Percentiles rank a stretch among this genome's conserved stretches.
Conservation (phyloP, 2,888 invertebrate genomes). For the Listrodromus nycthemerus region DNA sequence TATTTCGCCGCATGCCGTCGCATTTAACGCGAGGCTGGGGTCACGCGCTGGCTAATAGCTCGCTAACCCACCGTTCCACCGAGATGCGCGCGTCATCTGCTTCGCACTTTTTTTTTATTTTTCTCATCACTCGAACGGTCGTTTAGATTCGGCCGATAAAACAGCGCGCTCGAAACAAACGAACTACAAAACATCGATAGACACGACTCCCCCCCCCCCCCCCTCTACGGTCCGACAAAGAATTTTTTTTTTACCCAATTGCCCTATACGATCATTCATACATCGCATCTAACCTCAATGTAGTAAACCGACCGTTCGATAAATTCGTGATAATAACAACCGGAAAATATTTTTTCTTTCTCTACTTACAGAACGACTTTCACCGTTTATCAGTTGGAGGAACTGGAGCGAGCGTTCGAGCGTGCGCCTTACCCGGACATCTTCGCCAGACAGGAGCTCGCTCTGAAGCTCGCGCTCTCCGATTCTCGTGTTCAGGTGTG, state of each 20-base stretch:
- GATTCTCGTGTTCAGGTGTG: constrained; percentile 92
- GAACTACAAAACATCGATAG: background rate
- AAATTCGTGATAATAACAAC: too few relatives aligned
- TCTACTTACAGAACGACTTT: constrained; percentile 93
- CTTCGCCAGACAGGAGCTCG: constrained; percentile 97
- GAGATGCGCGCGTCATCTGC: constrained; percentile 63
- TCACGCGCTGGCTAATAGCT: constrained; percentile 51
- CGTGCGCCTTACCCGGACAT: constrained; percentile 98
- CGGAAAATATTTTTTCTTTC: too few relatives aligned
- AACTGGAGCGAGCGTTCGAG: constrained; percentile 96
- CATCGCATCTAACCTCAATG: too few relatives aligned
- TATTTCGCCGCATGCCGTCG: constrained; percentile 65
- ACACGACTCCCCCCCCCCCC: background rate
- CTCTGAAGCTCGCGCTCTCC: constrained; percentile 94
- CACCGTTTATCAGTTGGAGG: constrained; percentile 97
- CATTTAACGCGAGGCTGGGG: constrained; percentile 45
- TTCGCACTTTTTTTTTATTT: constrained; percentile 49
- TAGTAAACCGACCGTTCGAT: too few relatives aligned
- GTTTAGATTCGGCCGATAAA: constrained; percentile 58
- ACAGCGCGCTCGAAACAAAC: background rate
- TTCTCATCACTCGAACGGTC: constrained; percentile 27
- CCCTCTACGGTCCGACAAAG: too few relatives aligned
- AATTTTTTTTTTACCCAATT: too few relatives aligned
- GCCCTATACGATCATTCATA: too few relatives aligned
- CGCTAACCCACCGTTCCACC: constrained; percentile 34